A percentile compares a stretch with the other conserved stretches of the same genome.
Evolutionary conservation across 2,113 vertebrate genomes (phyloP).

Genomic region (Felis chaus): DNA sequence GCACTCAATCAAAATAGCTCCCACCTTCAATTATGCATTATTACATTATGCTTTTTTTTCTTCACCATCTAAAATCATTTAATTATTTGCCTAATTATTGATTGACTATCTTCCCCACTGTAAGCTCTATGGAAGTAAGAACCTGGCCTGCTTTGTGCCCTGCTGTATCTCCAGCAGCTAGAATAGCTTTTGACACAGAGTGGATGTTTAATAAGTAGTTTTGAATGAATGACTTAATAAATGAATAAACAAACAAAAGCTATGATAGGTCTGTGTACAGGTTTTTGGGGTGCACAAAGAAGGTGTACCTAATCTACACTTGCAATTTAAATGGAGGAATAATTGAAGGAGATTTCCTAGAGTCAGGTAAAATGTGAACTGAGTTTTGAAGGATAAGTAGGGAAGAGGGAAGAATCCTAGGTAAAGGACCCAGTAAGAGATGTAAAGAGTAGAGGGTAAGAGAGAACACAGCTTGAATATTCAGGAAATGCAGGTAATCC

Average conservation of each 20-base stretch:
- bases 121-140: background rate
- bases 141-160: background rate
- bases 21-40: background rate
- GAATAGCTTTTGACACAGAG: background rate
- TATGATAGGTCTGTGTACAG: background rate
- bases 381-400: background rate
- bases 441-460: background rate
- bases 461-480: background rate
- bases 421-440: background rate
- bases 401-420: background rate
- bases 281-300: background rate
- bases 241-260: background rate
- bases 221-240: background rate
- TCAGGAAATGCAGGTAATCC: background rate
- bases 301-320: background rate
- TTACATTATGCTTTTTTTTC: background rate
- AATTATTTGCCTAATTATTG: background rate
- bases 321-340: background rate
- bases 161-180: background rate
- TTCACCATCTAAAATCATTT: background rate
- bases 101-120: background rate
- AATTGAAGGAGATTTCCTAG: background rate
- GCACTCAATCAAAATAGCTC: background rate
- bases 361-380: background rate
- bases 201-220: constrained; percentile 5